Base-by-base conservation (phyloP, 2,888 invertebrate species). In the Eilema griseolum region DNA sequence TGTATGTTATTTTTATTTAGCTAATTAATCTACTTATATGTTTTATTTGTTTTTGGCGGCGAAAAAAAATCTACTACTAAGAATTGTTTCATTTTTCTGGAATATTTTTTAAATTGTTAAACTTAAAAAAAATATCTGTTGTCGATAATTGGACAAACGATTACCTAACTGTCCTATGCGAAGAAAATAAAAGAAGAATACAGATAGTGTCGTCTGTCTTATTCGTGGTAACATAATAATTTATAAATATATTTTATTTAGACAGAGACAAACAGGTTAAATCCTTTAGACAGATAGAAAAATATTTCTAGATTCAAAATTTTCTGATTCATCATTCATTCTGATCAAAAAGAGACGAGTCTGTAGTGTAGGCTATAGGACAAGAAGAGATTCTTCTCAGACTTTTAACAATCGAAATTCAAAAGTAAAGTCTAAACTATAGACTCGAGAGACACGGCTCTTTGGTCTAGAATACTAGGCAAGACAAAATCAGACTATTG, bases 1-100 rank as follows among this genome's bases (percentile, higher is more conserved):
- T 61, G 56, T 52, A 60, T 66, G 28, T 37, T 26, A 52, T 61
- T 72, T 62, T 20, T 31, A 26, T 23, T 24, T 67, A 61, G 31
- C 7, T 33, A 56, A 24, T 41, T 2, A 26, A 26, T 5, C 20
- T n/a, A 52, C 23, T 33, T 33, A 41, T 16, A 41, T 62, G n/a
- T 62, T 70, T 57, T 26, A 62, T 66, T 31, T n/a, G 37, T 59
- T 57, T 41, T 66, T 20, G 33, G 23, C 10, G 52, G 16, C 31
- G 23, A 57, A 57, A 57, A 16, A 20, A 57, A 24, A n/a, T 56
- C n/a, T 46, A 37, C 8, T n/a, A 46, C 46, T 63, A 8, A 31
- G 14, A 2, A 60, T 26, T 20, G 5, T 63, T 26, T 46, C n/a
- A 37, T 41, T 31, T 64, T 64, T 64, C 23, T 61, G n/a, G 23